Percentiles rank a stretch among this genome's conserved stretches.
phyloP scores from a whole-genome alignment of 2,888 invertebrate species.

The Acleris emargana region DNA sequence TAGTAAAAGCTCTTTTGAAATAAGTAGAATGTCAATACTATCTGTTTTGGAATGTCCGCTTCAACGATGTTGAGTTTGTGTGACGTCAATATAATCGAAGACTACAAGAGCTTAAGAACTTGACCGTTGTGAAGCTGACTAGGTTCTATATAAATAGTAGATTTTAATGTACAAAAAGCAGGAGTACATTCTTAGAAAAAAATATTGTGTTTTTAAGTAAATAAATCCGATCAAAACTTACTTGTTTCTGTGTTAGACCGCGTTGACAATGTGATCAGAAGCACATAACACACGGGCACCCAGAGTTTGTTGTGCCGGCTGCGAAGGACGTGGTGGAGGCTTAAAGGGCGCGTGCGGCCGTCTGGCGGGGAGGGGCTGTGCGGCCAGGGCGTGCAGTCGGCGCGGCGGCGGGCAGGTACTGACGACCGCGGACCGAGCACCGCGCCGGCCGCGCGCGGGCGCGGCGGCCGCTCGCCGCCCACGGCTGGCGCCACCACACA shows the following conservation, averaged over 20 bases:
- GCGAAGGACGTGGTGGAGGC: conserved; percentile 37
- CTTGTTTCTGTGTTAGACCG: conserved; percentile 48
- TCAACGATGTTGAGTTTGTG: conserved; percentile 20
- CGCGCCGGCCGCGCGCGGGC: conserved; percentile 28
- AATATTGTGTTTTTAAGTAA: not conserved
- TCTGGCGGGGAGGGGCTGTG: conserved; percentile 46
- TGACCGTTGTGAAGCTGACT: too few relatives aligned
- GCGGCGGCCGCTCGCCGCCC: conserved; percentile 40
- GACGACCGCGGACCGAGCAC: conserved; percentile 46
- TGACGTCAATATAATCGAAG: conserved; percentile 30
- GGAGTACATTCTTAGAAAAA: too few relatives aligned
- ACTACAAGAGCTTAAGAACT: conserved; percentile 13
- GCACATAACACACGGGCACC: conserved; percentile 59
- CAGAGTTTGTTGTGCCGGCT: conserved; percentile 69
- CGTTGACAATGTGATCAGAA: conserved; percentile 48
- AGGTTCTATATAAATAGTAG: too few relatives aligned
- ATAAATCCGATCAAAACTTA: conserved; percentile 50
- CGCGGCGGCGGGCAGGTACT: conserved; percentile 72
- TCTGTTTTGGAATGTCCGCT: not conserved
- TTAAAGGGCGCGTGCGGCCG: conserved; percentile 44
- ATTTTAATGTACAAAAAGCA: too few relatives aligned
- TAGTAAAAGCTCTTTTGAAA: too few relatives aligned
- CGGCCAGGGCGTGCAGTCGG: conserved; percentile 71
- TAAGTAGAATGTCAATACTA: not conserved
- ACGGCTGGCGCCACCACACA: conserved; percentile 54